These are phyloP conservation scores for Ellobius talpinus DNA, from an alignment of 2,113 vertebrate species.

Conservation along the genomic window DNA sequence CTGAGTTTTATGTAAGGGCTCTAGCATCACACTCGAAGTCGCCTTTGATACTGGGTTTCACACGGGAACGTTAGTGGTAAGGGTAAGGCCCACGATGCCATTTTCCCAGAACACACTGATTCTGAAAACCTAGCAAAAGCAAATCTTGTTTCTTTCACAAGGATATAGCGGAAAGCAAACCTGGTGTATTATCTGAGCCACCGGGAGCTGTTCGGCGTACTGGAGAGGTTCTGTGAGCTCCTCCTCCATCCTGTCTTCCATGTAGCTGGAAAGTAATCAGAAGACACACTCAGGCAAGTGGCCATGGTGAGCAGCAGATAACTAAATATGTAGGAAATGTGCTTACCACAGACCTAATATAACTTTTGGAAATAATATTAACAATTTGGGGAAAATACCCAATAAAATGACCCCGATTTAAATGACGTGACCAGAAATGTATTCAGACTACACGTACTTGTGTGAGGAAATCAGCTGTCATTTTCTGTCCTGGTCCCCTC, in stretches of 20 bases:
- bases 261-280: constrained; percentile 48
- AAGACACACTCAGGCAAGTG: constrained; percentile 38
- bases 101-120: constrained; percentile 65
- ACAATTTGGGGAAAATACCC: constrained; percentile 6
- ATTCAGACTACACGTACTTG: background rate
- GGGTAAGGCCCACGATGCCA: constrained; percentile 58
- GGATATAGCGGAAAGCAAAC: constrained; percentile 85
- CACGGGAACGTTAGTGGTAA: constrained; percentile 46
- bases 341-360: background rate
- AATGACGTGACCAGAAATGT: background rate
- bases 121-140: constrained; percentile 79
- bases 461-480: constrained; percentile 6
- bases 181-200: constrained; percentile 98
- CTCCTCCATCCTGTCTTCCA: constrained; percentile 78
- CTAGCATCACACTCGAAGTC: constrained; percentile 67
- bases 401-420: background rate
- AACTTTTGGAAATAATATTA: background rate
- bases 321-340: background rate
- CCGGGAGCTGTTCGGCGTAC: constrained; percentile 96
- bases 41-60: constrained; percentile 59
- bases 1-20: constrained; percentile 56
- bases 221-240: constrained; percentile 85
- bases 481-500: background rate
- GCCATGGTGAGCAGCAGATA: background rate
- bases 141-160: constrained; percentile 76